Conservation (phyloP, 2,113 vertebrate species). For the Neomonachus schauinslandi region DNA sequence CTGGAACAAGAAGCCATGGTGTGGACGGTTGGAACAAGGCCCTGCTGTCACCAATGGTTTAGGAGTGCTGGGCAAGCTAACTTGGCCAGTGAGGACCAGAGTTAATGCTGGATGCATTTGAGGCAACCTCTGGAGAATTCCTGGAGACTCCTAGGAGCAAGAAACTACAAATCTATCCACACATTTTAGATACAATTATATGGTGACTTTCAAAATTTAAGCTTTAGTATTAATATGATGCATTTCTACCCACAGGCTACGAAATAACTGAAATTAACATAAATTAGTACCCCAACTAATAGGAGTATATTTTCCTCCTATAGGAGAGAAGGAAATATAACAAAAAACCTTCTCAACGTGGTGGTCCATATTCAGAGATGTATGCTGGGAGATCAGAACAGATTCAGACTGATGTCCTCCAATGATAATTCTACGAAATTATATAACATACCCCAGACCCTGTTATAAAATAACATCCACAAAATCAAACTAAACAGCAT, state of each 20-base stretch:
- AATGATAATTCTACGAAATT: not conserved
- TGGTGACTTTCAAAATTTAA: not conserved
- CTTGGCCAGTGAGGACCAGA: not conserved
- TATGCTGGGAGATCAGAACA: not conserved
- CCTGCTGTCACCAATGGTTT: not conserved
- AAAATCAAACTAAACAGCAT: not conserved
- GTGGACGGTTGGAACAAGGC: not conserved
- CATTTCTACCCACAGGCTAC: not conserved
- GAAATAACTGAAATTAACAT: constrained; percentile 32
- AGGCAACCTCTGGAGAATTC: not conserved
- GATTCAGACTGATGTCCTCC: not conserved
- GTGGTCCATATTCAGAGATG: not conserved
- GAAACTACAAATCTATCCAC: not conserved
- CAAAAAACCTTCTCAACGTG: not conserved
- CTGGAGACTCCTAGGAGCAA: not conserved
- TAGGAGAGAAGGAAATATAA: not conserved
- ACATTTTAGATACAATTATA: not conserved
- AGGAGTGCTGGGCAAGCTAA: not conserved
- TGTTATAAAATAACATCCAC: not conserved
- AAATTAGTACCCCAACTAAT: not conserved
- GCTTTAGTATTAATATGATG: not conserved
- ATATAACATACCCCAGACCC: not conserved
- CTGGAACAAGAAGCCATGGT: not conserved
- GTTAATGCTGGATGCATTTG: not conserved
- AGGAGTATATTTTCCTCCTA: not conserved